phyloP scores from a whole-genome alignment of 1,140 invertebrate genomes.

The Holotrichia oblita region DNA sequence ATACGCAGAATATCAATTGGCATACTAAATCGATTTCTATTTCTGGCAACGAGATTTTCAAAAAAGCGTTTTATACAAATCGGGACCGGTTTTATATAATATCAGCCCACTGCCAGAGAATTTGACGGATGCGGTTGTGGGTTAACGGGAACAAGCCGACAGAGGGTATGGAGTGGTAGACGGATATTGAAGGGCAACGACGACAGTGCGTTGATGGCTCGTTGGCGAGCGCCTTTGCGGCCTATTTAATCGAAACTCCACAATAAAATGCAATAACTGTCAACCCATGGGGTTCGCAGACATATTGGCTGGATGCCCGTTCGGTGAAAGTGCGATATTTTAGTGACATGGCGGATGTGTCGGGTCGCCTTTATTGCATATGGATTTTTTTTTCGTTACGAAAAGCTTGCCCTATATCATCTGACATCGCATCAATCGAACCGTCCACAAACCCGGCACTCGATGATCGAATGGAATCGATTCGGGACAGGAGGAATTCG shows the following conservation, averaged over 20 bases:
- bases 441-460: background rate
- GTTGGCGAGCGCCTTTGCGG: background rate
- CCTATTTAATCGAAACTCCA: conserved; percentile 20
- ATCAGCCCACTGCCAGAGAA: no score
- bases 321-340: conserved; percentile 12
- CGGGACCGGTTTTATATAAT: no score
- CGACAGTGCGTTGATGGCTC: background rate
- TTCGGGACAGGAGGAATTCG: background rate
- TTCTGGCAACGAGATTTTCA: no score
- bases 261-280: conserved; percentile 21
- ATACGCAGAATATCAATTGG: no score
- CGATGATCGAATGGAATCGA: background rate
- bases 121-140: no score
- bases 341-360: background rate
- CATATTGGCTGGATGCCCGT: conserved; percentile 14
- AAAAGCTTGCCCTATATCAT: background rate
- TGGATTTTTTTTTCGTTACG: background rate
- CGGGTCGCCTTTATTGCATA: conserved; percentile 19
- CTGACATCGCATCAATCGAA: background rate
- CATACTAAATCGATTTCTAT: no score
- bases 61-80: no score
- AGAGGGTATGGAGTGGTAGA: background rate
- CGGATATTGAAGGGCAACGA: background rate
- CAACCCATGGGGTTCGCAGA: background rate
- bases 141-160: no score